Evolutionary conservation across 2,888 invertebrate genomes (phyloP).

Genomic region (Chrysolina oricalcia): DNA sequence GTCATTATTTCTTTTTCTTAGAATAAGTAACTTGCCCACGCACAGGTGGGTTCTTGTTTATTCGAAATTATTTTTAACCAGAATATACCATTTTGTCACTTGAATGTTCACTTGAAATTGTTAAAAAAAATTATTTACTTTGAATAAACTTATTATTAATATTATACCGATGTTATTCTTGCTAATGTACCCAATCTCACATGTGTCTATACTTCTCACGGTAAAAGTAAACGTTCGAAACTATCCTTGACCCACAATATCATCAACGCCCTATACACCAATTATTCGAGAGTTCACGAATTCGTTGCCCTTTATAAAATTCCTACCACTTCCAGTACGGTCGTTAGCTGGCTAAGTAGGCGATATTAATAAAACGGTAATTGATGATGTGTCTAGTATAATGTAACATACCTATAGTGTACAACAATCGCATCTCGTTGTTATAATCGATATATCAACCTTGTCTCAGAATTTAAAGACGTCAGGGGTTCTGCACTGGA

Average conservation of each 20-base stretch:
- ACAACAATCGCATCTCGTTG: slow-evolving; percentile 9
- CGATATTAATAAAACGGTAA: slow-evolving; percentile 18
- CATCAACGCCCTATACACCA: slow-evolving; percentile 15
- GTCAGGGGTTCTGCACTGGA: slow-evolving; percentile 30
- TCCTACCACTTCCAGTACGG: not conserved
- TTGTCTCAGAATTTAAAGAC: slow-evolving; percentile 23
- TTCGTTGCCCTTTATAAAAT: slow-evolving; percentile 14
- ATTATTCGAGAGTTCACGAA: slow-evolving; percentile 20
- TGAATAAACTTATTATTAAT: too few species aligned
- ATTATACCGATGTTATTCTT: too few species aligned
- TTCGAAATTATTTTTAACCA: too few species aligned
- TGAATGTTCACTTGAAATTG: too few species aligned
- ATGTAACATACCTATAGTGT: not conserved
- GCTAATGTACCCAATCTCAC: not conserved
- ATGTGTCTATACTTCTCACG: not conserved
- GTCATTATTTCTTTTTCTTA: too few species aligned
- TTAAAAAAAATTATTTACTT: too few species aligned
- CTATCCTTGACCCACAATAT: slow-evolving; percentile 16
- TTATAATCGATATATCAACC: slow-evolving; percentile 21
- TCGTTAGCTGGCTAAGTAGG: slow-evolving; percentile 14
- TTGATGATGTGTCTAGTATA: not conserved
- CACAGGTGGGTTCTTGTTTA: too few species aligned
- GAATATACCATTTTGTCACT: too few species aligned
- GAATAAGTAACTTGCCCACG: too few species aligned
- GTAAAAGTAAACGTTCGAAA: not conserved